Evolutionary conservation across 2,797 vertebrate species (phyloP), one percentile per base, ranked within the genome.

Genomic region (Sebastes oblongus): DNA sequence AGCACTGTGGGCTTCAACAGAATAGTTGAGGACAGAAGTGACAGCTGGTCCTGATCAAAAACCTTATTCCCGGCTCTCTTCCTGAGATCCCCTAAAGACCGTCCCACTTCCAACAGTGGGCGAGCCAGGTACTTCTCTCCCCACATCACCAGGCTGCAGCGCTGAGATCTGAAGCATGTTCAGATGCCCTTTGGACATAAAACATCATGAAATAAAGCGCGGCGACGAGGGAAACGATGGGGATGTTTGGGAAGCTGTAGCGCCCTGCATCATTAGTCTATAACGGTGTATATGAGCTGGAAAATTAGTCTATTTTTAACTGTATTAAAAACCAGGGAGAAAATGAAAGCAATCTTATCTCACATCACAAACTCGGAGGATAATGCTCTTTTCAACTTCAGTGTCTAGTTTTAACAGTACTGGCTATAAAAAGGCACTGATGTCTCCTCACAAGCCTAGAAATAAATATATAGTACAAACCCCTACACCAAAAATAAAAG

Each of bases 31-130:
- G 88, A 93, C 84, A 89, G 88, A 89, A 90, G 86, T 91, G 95
- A 95, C 95, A 96, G 94, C 95, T 94, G 93, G 92, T 93, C 89
- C 91, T 94, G 94, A 95, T 95, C 93, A 95, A 95, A 54, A 95
- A 90, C 87, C 85, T 77, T 85, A 91, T 92, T 94, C 92, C 91
- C 91, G 29, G 58, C 86, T 85, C 88, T 75, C 86, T 88, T 88
- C 87, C 85, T 4, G 80, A 83, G 66, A 93, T 92, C 79, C 93
- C 93, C 95, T 58, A 77, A 92, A 95, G 93, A 92, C 91, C 62
- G 20, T 82, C 87, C 77, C 73, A 80, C 82, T 89, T 93, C 92
- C 91, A 93, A 91, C 87, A 80, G 87, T 83, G 85, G 85, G 74
- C 66, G 67, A 91, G 92, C 89, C 88, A 91, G 93, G 89, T 89